phyloP scores from a whole-genome alignment of 2,113 vertebrate species.

The Ahaetulla prasina region DNA sequence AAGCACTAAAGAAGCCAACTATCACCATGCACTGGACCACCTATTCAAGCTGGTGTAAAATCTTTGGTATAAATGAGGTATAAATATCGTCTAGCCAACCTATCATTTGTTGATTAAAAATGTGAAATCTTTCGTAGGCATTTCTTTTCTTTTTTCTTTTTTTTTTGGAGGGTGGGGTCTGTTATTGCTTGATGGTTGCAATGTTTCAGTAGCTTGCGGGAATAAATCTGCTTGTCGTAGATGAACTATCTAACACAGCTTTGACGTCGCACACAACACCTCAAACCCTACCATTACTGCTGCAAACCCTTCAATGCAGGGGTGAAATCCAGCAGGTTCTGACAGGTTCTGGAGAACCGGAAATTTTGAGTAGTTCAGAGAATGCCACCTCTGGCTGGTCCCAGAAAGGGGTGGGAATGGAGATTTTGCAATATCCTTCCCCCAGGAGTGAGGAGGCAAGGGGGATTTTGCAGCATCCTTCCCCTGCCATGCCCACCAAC shows the following conservation, averaged over 20 bases:
- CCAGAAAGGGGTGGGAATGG: too few relatives aligned
- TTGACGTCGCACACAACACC: neutral
- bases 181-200: neutral
- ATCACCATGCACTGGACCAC: too few relatives aligned
- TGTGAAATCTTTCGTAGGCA: neutral
- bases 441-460: too few relatives aligned
- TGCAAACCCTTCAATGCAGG: neutral
- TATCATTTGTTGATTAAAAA: neutral
- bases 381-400: too few relatives aligned
- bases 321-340: too few relatives aligned
- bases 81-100: slow-evolving; percentile 24
- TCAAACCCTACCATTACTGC: neutral
- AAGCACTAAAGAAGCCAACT: slow-evolving; percentile 8
- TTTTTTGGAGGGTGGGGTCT: too few relatives aligned
- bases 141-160: too few relatives aligned
- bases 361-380: too few relatives aligned
- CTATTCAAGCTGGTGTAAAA: neutral
- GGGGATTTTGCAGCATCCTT: too few relatives aligned
- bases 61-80: slow-evolving; percentile 38
- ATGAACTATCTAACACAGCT: neutral
- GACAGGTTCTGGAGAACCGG: too few relatives aligned
- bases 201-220: neutral
- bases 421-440: too few relatives aligned
- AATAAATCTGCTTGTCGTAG: neutral
- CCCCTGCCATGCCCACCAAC: too few relatives aligned